Evolutionary conservation across 2,797 vertebrate genomes (phyloP).

Genomic region (Macropodus opercularis): DNA sequence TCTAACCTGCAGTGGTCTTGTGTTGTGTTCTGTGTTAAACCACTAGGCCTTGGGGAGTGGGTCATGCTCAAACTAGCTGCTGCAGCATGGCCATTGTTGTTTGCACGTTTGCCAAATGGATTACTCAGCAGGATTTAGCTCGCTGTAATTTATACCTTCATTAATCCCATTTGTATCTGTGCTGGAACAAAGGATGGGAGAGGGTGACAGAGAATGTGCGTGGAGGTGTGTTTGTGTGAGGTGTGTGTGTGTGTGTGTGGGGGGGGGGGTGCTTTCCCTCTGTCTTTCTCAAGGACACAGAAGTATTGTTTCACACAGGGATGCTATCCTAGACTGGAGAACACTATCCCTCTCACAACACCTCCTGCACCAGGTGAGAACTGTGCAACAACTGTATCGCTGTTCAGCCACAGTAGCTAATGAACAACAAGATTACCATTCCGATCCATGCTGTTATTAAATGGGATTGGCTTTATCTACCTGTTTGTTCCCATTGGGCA

Average conservation of each 20-base stretch:
- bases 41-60: slow-evolving; percentile 41
- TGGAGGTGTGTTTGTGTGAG: too few species aligned
- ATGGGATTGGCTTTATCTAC: slow-evolving; percentile 80
- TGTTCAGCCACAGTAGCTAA: slow-evolving; percentile 68
- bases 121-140: slow-evolving; percentile 80
- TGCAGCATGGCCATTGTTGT: slow-evolving; percentile 65
- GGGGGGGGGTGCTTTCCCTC: slow-evolving; percentile 29
- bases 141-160: slow-evolving; percentile 80
- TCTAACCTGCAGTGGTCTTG: slow-evolving; percentile 32
- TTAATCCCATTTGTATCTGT: slow-evolving; percentile 80
- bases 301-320: slow-evolving; percentile 67
- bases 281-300: slow-evolving; percentile 73
- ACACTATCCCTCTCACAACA: slow-evolving; percentile 46
- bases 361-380: slow-evolving; percentile 44
- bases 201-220: slow-evolving; percentile 39
- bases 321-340: slow-evolving; percentile 60
- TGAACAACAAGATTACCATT: slow-evolving; percentile 80
- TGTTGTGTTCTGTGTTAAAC: slow-evolving; percentile 26
- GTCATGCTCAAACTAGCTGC: slow-evolving; percentile 45
- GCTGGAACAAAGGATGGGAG: slow-evolving; percentile 76
- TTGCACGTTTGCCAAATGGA: slow-evolving; percentile 78
- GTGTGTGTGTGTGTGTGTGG: too few species aligned
- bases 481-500: slow-evolving; percentile 77
- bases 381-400: slow-evolving; percentile 54
- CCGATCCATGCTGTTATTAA: slow-evolving; percentile 81